These are phyloP conservation scores for Acanthosoma haemorrhoidale DNA, from an alignment of 2,888 invertebrate species.

Conservation along the genomic window DNA sequence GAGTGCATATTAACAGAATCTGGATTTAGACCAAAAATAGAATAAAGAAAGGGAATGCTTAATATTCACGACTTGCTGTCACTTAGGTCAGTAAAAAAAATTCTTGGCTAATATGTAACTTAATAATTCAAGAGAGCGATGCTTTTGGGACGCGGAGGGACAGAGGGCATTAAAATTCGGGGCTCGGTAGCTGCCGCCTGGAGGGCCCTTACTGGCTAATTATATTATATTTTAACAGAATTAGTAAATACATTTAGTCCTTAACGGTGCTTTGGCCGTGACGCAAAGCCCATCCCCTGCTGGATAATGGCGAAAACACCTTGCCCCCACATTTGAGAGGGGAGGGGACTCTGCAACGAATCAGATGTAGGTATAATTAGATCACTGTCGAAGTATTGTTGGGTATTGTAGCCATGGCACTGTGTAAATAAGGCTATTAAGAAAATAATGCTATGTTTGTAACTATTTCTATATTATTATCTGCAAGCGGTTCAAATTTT, in stretches of 20 bases:
- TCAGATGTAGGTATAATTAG: no score
- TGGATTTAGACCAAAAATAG: neutral
- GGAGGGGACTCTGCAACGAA: no score
- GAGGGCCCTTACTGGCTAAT: neutral
- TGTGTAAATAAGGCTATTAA: no score
- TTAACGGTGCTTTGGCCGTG: neutral
- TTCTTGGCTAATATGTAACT: neutral
- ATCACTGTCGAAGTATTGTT: no score
- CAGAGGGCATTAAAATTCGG: neutral
- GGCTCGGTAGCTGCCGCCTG: neutral
- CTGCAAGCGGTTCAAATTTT: no score
- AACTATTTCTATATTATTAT: no score
- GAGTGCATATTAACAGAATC: neutral
- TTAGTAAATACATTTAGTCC: neutral
- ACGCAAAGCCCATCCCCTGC: no score
- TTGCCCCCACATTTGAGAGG: no score
- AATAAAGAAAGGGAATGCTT: no score
- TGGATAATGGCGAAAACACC: no score
- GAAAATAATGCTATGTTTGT: no score
- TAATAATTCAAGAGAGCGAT: neutral
- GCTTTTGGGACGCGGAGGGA: constrained; percentile 5
- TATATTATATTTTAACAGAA: constrained; percentile 10
- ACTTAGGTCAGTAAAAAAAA: neutral
- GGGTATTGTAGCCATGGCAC: no score
- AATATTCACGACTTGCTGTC: neutral